These are phyloP conservation scores for Pterobdella sp. DNA, from an alignment of 2,888 invertebrate species.

Conservation along the genomic window DNA sequence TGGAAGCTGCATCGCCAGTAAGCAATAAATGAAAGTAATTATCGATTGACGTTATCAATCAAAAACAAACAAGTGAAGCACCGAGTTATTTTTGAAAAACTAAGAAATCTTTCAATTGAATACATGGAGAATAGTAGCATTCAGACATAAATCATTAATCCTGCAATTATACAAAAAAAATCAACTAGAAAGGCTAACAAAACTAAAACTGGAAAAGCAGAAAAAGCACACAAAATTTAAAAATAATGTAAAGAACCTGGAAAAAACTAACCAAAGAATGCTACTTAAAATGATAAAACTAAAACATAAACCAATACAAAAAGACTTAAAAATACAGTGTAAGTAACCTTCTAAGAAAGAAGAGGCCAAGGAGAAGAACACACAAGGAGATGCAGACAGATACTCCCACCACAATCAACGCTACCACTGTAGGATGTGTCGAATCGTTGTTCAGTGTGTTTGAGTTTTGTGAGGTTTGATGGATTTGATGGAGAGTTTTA, in stretches of 20 bases:
- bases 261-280: background rate
- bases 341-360: background rate
- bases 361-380: conserved; percentile 1
- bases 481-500: background rate
- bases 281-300: background rate
- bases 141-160: too few species aligned
- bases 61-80: too few species aligned
- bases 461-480: background rate
- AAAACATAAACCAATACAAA: background rate
- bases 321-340: background rate
- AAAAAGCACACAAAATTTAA: background rate
- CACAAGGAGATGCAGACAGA: background rate
- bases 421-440: background rate
- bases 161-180: too few species aligned
- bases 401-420: background rate
- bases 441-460: background rate
- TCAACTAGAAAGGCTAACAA: too few species aligned
- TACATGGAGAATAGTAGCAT: too few species aligned
- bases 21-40: too few species aligned
- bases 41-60: too few species aligned
- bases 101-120: too few species aligned
- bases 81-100: too few species aligned
- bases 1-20: too few species aligned
- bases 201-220: too few species aligned
- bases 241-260: background rate